Conservation (phyloP, 2,888 invertebrate species). For the Drosophila recens region DNA sequence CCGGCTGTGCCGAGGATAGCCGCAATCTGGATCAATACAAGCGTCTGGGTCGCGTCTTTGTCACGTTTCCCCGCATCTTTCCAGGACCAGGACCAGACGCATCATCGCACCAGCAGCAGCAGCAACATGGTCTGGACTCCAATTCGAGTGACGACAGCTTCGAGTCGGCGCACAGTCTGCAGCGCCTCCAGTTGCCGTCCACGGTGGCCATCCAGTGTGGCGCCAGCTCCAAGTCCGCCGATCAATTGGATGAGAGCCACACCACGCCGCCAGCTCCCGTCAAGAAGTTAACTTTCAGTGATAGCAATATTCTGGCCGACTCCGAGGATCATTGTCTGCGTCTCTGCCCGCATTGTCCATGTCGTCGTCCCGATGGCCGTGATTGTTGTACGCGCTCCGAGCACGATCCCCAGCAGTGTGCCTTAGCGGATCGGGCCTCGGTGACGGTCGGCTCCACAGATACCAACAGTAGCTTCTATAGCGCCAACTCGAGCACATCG, state of each 20-base stretch:
- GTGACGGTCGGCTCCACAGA: slow-evolving; percentile 78
- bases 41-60: slow-evolving; percentile 86
- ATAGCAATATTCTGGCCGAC: slow-evolving; percentile 82
- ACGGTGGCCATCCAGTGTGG: slow-evolving; percentile 39
- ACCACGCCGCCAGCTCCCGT: slow-evolving; percentile 46
- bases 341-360: slow-evolving; percentile 83
- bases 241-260: slow-evolving; percentile 86
- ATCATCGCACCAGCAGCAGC: slow-evolving; percentile 82
- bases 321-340: slow-evolving; percentile 76
- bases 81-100: slow-evolving; percentile 36
- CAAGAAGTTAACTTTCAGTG: slow-evolving; percentile 84
- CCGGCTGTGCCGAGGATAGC: slow-evolving; percentile 89
- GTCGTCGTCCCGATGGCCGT: slow-evolving; percentile 64
- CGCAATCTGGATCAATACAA: slow-evolving; percentile 87
- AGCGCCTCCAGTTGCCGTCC: slow-evolving; percentile 56
- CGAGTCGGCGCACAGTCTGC: slow-evolving; percentile 80
- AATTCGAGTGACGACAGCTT: slow-evolving; percentile 85
- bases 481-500: slow-evolving; percentile 84
- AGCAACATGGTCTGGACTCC: slow-evolving; percentile 85
- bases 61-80: slow-evolving; percentile 84
- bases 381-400: slow-evolving; percentile 79
- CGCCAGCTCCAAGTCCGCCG: slow-evolving; percentile 86
- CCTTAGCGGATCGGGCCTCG: neutral
- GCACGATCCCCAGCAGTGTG: slow-evolving; percentile 77
- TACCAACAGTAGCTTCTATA: slow-evolving; percentile 84